These are phyloP conservation scores for Zygaena filipendulae DNA, from an alignment of 2,888 invertebrate species.

Conservation along the genomic window DNA sequence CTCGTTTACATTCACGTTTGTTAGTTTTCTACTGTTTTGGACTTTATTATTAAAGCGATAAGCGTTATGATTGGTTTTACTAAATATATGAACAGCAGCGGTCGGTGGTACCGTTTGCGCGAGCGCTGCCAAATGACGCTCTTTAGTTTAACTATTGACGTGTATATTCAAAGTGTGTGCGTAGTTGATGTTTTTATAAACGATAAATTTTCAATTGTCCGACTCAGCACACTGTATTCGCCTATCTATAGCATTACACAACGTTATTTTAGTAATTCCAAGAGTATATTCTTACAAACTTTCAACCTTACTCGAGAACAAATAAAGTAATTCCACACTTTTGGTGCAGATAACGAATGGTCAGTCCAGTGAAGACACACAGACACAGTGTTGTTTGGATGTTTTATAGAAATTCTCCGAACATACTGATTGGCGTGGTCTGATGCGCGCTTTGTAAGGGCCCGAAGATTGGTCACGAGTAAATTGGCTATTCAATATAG, in stretches of 20 bases:
- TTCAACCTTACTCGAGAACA: too few species aligned
- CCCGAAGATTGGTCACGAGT: slow-evolving; percentile 21
- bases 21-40: slow-evolving; percentile 15
- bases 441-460: slow-evolving; percentile 12
- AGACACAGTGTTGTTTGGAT: too few species aligned
- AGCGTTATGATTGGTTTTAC: too few species aligned
- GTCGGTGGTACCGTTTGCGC: slow-evolving; percentile 25
- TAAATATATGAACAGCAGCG: too few species aligned
- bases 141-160: slow-evolving; percentile 46
- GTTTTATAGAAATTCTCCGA: too few species aligned
- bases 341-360: too few species aligned
- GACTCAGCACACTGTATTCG: slow-evolving; percentile 15
- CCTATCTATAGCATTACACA: too few species aligned
- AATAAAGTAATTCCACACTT: too few species aligned
- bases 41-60: slow-evolving; percentile 18
- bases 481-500: slow-evolving; percentile 42
- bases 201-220: slow-evolving; percentile 51
- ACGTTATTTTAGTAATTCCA: too few species aligned
- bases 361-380: too few species aligned
- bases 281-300: too few species aligned
- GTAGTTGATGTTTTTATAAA: slow-evolving; percentile 51
- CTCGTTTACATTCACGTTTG: slow-evolving; percentile 20
- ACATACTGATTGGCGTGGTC: slow-evolving; percentile 28
- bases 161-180: slow-evolving; percentile 41
- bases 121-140: slow-evolving; percentile 39